phyloP scores from a whole-genome alignment of 2,113 vertebrate genomes.

The Nettapus auritus region DNA sequence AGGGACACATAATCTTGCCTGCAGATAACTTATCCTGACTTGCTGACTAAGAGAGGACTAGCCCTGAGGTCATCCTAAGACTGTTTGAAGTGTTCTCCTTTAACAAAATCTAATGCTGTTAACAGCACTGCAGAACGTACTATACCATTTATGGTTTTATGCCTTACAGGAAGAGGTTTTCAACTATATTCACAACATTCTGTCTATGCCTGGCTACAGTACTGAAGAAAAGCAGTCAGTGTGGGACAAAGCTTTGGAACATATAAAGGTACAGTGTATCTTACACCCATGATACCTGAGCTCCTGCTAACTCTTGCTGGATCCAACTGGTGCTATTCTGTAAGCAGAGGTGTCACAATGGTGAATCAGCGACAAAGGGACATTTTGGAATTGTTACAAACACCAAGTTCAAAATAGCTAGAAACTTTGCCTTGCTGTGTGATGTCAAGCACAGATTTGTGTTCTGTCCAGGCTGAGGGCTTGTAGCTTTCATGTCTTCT shows the following conservation, averaged over 20 bases:
- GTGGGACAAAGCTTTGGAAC: slow-evolving; percentile 86
- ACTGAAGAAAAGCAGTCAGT: slow-evolving; percentile 87
- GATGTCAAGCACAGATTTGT: background rate
- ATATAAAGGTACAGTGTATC: slow-evolving; percentile 81
- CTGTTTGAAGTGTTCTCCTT: background rate
- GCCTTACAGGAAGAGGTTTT: slow-evolving; percentile 89
- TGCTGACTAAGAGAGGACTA: background rate
- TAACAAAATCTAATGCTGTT: background rate
- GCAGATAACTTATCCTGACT: background rate
- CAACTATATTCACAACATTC: slow-evolving; percentile 93
- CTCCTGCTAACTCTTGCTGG: background rate
- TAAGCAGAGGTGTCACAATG: background rate
- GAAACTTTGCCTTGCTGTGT: background rate
- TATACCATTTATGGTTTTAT: background rate
- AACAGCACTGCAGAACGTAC: background rate
- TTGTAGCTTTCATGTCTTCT: background rate
- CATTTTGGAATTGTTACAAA: background rate
- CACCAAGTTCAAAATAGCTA: background rate
- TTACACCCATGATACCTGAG: background rate
- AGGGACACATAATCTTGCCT: background rate
- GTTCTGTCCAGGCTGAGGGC: background rate
- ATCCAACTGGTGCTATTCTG: background rate
- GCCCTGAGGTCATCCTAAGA: background rate
- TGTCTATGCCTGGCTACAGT: slow-evolving; percentile 92
- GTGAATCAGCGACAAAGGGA: background rate